Conservation (phyloP, 1,140 invertebrate genomes). For the Drosophila arawakana region DNA sequence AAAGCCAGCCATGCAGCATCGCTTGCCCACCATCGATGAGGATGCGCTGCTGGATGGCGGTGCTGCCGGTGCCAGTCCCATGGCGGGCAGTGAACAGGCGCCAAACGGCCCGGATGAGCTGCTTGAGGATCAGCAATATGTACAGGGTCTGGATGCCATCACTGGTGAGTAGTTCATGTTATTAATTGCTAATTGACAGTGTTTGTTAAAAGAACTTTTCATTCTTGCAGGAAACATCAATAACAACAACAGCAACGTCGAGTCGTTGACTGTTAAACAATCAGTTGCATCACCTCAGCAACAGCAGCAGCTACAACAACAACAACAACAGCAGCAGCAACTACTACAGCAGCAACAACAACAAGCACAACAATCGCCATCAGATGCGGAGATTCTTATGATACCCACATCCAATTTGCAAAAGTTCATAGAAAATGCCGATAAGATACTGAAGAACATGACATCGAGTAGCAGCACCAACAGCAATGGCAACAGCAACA, state of each 20-base stretch:
- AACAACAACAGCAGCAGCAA: conserved; percentile 40
- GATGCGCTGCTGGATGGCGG: conserved; percentile 72
- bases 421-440: conserved; percentile 83
- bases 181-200: conserved; percentile 19
- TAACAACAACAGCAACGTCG: conserved; percentile 52
- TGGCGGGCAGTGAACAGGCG: conserved; percentile 47
- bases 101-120: conserved; percentile 59
- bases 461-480: conserved; percentile 63
- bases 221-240: conserved; percentile 68
- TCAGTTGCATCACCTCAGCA: conserved; percentile 28
- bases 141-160: conserved; percentile 67
- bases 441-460: conserved; percentile 83
- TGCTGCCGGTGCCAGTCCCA: conserved; percentile 66
- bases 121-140: conserved; percentile 74
- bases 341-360: conserved; percentile 41
- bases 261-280: conserved; percentile 52
- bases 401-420: conserved; percentile 83
- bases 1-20: conserved; percentile 56
- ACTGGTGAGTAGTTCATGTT: conserved; percentile 49
- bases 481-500: background rate
- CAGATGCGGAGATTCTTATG: conserved; percentile 73
- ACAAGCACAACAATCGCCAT: conserved; percentile 46
- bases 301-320: conserved; percentile 22
- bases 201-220: conserved; percentile 19
- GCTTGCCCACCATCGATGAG: conserved; percentile 77